Percentiles rank a stretch among this genome's conserved stretches.
phyloP scores from a whole-genome alignment of 2,113 vertebrate species.

The Rhea pennata region DNA sequence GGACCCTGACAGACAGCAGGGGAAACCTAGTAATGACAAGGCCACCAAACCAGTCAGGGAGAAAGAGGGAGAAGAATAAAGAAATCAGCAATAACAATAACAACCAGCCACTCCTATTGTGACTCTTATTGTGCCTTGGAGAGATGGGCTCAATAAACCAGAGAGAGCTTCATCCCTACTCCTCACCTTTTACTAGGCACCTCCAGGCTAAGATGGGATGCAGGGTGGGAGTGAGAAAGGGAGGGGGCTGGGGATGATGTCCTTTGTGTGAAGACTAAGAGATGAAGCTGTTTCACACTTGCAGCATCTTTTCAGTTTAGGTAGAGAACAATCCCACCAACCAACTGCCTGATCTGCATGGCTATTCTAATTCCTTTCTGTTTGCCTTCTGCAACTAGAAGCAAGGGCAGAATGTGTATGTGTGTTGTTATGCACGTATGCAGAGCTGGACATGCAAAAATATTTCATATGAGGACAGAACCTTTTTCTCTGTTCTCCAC shows the following conservation, averaged over 20 bases:
- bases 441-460: neutral
- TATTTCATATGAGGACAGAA: neutral
- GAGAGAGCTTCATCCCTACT: neutral
- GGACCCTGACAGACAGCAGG: conserved; percentile 70
- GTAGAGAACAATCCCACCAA: neutral
- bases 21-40: conserved; percentile 68
- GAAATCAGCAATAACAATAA: conserved; percentile 5
- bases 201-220: neutral
- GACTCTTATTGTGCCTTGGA: neutral
- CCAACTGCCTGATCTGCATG: neutral
- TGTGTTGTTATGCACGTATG: neutral
- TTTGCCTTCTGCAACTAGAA: neutral
- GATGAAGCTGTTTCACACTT: neutral
- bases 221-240: neutral
- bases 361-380: neutral
- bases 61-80: conserved; percentile 15
- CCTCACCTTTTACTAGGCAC: conserved; percentile 6
- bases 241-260: neutral
- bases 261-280: neutral
- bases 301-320: neutral
- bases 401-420: neutral
- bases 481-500: neutral
- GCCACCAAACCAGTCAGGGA: conserved; percentile 62
- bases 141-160: conserved; percentile 4
- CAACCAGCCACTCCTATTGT: neutral